A percentile compares a stretch with the other conserved stretches of the same genome.
Evolutionary conservation across 2,888 invertebrate species (phyloP).

Genomic region (Drosophila kanekoi): DNA sequence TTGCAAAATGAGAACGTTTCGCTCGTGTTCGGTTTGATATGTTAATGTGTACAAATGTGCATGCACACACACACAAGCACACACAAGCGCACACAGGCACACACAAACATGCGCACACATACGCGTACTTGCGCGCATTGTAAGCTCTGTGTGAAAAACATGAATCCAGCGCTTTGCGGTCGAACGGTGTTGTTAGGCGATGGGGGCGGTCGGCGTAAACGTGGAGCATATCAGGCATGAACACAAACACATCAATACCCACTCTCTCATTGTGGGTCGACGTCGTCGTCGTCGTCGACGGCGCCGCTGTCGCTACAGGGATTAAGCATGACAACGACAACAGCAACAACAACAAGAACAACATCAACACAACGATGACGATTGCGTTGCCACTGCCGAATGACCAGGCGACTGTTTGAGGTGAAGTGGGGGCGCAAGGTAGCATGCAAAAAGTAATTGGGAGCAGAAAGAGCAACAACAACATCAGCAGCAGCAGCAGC

Average conservation of each 20-base stretch:
- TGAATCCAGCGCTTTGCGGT: slow-evolving; percentile 81
- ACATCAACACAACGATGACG: slow-evolving; percentile 75
- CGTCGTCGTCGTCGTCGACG: slow-evolving; percentile 45
- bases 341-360: slow-evolving; percentile 34
- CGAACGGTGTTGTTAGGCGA: slow-evolving; percentile 50
- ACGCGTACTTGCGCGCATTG: slow-evolving; percentile 49
- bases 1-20: slow-evolving; percentile 80
- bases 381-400: slow-evolving; percentile 66
- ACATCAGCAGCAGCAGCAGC: slow-evolving; percentile 32
- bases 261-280: slow-evolving; percentile 60
- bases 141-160: slow-evolving; percentile 82
- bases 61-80: slow-evolving; percentile 18
- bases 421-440: slow-evolving; percentile 81
- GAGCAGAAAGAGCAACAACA: slow-evolving; percentile 77
- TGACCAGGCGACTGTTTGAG: slow-evolving; percentile 67
- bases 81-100: neutral
- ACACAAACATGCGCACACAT: neutral
- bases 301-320: slow-evolving; percentile 71
- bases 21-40: slow-evolving; percentile 74
- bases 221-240: slow-evolving; percentile 63
- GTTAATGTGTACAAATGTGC: slow-evolving; percentile 77
- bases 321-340: slow-evolving; percentile 67
- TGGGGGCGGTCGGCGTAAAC: slow-evolving; percentile 32
- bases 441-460: slow-evolving; percentile 82
- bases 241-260: slow-evolving; percentile 46